These are phyloP conservation scores for Orchestes rusci DNA, from an alignment of 2,888 invertebrate species.

Conservation along the genomic window DNA sequence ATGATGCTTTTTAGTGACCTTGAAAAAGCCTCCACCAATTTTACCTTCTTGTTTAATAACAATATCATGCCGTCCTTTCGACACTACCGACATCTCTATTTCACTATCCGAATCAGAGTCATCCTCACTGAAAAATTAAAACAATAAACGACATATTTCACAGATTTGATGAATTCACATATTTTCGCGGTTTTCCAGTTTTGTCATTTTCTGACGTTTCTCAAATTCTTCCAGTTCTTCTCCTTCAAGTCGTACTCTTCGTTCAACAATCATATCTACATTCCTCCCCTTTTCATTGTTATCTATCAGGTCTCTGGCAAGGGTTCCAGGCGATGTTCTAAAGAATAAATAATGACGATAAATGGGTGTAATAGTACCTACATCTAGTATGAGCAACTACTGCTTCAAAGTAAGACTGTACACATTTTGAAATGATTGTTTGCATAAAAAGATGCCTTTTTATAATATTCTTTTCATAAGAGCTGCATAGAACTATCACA, in stretches of 20 bases:
- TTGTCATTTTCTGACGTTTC: slow-evolving; percentile 55
- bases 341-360: slow-evolving; percentile 6
- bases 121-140: slow-evolving; percentile 50
- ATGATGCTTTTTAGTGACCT: slow-evolving; percentile 83
- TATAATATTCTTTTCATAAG: too few species aligned
- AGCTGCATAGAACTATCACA: too few species aligned
- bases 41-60: slow-evolving; percentile 69
- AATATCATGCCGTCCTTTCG: slow-evolving; percentile 78
- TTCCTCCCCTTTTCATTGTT: slow-evolving; percentile 61
- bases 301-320: slow-evolving; percentile 72
- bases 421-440: too few species aligned
- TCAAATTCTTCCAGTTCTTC: slow-evolving; percentile 69
- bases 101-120: slow-evolving; percentile 82
- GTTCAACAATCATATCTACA: slow-evolving; percentile 62
- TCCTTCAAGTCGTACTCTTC: slow-evolving; percentile 68
- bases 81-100: slow-evolving; percentile 74
- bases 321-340: slow-evolving; percentile 73
- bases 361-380: too few species aligned
- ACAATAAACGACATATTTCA: background rate
- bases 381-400: too few species aligned
- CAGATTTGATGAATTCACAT: slow-evolving; percentile 4
- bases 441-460: too few species aligned
- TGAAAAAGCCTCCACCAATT: slow-evolving; percentile 69
- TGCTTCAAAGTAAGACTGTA: too few species aligned
- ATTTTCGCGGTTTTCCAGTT: slow-evolving; percentile 35